Conservation (phyloP, 1,140 invertebrate species). For the Scylla paramamosain region DNA sequence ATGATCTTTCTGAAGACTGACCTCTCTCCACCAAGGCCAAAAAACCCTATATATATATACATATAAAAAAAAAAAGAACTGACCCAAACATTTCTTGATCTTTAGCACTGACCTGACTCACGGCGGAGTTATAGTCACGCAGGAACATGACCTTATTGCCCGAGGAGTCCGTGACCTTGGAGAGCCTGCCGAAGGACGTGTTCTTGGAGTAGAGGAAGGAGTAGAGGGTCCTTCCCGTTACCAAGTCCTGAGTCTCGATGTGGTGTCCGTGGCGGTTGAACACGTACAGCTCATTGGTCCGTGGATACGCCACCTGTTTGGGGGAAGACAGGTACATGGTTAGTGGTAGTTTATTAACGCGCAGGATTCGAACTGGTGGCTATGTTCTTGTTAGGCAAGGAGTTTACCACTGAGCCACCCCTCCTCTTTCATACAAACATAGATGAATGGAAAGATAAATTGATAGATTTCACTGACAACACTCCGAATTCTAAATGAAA, state of each 20-base stretch:
- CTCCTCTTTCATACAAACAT: no score
- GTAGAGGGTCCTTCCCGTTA: slow-evolving; percentile 94
- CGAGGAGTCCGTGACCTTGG: slow-evolving; percentile 94
- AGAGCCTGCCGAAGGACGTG: slow-evolving; percentile 96
- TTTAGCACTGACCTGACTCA: slow-evolving; percentile 89
- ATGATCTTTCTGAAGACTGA: no score
- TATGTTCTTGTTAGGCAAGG: no score
- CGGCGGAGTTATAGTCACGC: slow-evolving; percentile 88
- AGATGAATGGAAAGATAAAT: no score
- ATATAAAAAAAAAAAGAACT: no score
- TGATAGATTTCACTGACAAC: no score
- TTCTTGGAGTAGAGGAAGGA: slow-evolving; percentile 98
- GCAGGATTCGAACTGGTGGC: neutral
- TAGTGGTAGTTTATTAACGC: neutral
- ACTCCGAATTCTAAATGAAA: no score
- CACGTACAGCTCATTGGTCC: slow-evolving; percentile 94
- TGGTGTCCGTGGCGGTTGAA: slow-evolving; percentile 94
- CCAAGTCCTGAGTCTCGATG: slow-evolving; percentile 94
- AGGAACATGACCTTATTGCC: slow-evolving; percentile 96
- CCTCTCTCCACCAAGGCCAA: no score
- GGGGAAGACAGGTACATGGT: neutral
- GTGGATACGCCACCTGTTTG: slow-evolving; percentile 82
- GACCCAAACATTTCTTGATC: no score
- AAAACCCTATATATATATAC: no score
- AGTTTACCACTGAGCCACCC: no score